Base-by-base conservation (phyloP, 30 jellyfish, hydroid and myxozoan genomes). In the Turritopsis dohrnii region DNA sequence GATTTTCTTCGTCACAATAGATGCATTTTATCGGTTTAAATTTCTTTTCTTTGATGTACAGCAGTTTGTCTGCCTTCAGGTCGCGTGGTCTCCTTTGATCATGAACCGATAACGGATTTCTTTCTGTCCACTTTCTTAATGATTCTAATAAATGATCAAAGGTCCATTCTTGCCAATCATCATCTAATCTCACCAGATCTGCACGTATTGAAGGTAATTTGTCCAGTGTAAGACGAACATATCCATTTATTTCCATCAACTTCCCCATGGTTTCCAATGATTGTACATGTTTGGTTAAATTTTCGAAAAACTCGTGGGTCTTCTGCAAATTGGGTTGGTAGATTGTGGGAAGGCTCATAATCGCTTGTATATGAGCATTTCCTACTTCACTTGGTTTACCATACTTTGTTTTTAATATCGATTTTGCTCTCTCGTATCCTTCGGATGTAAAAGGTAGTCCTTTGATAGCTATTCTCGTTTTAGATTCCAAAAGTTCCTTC, bases 221-320 rank as follows among this genome's bases (percentile, higher is more conserved):
- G 96, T 88, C 96, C 65, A 88, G 87, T 24, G 93, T 88, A 26
- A 82, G 27, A 25, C 92, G 79, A 19, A 83, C 92, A 73, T 82
- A 83, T 18, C 96, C 93, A 54, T 83, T 52, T 18, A 88, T 53
- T 65, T 74, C 81, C 28, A 54, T 83, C 71, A 88, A 82, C 29
- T 88, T 83, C 30, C 96, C 93, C 96, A 88, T 88, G 21, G 96
- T 82, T 76, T 88, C 89, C 81, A 88, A 83, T 75, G 96, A 52
- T 83, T 88, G 92, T 24, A 88, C 86, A 81, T 83, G 76, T 52
- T 75, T 83, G 3, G 82, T 80, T 71, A 88, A 87, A 22, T 65
- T 83, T 54, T 76, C 89, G 71, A 65, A 76, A 65, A 88, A 83
- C 69, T 75, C 88, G 24, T 83, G 89, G 31, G 84, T 53, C 72